These are phyloP conservation scores for Lepidochitona cinerea DNA, from an alignment of 2,888 invertebrate genomes.

Conservation along the genomic window DNA sequence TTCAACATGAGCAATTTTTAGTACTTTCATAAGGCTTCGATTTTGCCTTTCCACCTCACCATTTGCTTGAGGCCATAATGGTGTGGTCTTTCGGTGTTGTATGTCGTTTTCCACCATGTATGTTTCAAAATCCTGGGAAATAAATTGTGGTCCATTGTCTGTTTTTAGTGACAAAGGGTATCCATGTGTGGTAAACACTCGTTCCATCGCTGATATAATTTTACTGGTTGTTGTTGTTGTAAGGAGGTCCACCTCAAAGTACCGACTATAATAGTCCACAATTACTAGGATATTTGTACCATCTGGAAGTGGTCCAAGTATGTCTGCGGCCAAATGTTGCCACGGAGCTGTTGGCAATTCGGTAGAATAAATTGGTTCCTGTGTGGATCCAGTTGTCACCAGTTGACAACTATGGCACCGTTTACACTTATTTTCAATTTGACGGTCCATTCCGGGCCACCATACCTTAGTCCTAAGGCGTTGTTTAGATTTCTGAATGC, in stretches of 20 bases:
- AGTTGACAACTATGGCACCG: slow-evolving; percentile 5
- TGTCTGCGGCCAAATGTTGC: slow-evolving; percentile 35
- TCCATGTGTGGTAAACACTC: slow-evolving; percentile 31
- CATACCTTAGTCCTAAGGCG: slow-evolving; percentile 8
- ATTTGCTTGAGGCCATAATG: slow-evolving; percentile 34
- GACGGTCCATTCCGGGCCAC: slow-evolving; percentile 9
- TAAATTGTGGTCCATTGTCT: slow-evolving; percentile 37
- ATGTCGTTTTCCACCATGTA: slow-evolving; percentile 29
- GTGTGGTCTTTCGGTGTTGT: slow-evolving; percentile 23
- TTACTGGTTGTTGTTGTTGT: slow-evolving; percentile 24
- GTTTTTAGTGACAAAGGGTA: slow-evolving; percentile 25
- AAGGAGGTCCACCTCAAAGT: slow-evolving; percentile 27
- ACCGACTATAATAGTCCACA: slow-evolving; percentile 41
- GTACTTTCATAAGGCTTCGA: slow-evolving; percentile 29
- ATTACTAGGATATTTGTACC: slow-evolving; percentile 32
- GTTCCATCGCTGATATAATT: slow-evolving; percentile 25
- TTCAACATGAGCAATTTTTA: slow-evolving; percentile 30
- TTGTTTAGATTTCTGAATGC: slow-evolving; percentile 10
- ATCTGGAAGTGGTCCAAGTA: slow-evolving; percentile 31
- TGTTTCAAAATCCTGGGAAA: slow-evolving; percentile 18
- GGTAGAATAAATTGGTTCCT: slow-evolving; percentile 24
- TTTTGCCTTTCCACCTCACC: slow-evolving; percentile 39
- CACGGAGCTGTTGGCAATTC: slow-evolving; percentile 30
- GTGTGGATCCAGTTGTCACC: background rate
- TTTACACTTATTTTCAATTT: background rate